Evolutionary conservation across 92 coral and sea anemone genomes (phyloP).

Genomic region (Heteractis magnifica): DNA sequence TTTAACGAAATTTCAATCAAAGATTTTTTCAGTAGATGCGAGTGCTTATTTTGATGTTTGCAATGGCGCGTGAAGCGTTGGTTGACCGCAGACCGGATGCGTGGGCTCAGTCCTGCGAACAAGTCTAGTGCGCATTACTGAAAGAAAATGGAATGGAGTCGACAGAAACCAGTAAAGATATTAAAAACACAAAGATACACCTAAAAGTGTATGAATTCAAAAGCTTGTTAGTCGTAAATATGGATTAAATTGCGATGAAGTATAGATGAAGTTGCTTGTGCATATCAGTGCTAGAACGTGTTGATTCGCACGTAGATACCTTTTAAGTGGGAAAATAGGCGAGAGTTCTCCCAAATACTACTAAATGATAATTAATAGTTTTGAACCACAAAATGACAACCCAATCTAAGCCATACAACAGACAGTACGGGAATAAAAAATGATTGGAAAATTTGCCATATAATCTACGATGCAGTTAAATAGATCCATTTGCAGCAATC

Average conservation of each 20-base stretch:
- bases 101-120: neutral
- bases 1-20: neutral
- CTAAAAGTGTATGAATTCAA: neutral
- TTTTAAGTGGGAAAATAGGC: neutral
- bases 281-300: no score
- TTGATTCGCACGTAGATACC: no score
- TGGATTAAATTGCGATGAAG: neutral
- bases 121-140: neutral
- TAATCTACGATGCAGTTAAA: no score
- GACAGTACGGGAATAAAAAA: neutral
- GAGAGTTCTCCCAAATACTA: neutral
- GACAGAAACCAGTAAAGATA: neutral
- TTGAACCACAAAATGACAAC: neutral
- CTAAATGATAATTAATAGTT: neutral
- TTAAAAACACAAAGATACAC: neutral
- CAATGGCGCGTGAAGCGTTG: neutral
- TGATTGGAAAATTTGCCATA: neutral
- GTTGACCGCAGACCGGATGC: neutral
- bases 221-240: neutral
- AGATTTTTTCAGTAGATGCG: neutral
- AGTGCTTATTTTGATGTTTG: neutral
- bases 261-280: no score
- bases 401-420: neutral
- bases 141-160: neutral
- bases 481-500: no score